These are phyloP conservation scores for Phengaris alcon DNA, from an alignment of 2,888 invertebrate genomes.

Conservation along the genomic window DNA sequence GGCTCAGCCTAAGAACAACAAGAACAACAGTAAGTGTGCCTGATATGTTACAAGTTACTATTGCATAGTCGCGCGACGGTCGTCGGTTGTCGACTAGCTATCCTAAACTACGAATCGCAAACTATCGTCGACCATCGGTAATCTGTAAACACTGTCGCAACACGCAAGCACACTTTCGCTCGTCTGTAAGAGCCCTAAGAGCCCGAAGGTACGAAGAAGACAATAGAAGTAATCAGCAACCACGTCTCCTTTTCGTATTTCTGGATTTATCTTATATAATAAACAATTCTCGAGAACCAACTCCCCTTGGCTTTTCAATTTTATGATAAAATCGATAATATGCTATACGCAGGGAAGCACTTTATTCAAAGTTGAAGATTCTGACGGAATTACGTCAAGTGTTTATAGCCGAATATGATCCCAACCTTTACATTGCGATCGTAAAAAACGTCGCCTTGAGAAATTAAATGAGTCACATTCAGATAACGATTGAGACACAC, in stretches of 20 bases:
- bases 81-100: no score
- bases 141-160: background rate
- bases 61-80: no score
- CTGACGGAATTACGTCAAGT: constrained; percentile 1
- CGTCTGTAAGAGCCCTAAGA: background rate
- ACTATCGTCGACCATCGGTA: no score
- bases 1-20: no score
- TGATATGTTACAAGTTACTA: no score
- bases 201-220: background rate
- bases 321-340: constrained; percentile 11
- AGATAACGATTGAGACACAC: no score
- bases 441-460: background rate
- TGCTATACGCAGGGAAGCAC: background rate
- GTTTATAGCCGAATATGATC: background rate
- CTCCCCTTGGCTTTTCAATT: constrained; percentile 6
- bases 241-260: background rate
- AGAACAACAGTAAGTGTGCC: no score
- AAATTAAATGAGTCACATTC: background rate
- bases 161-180: background rate
- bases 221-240: constrained; percentile 7
- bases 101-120: no score
- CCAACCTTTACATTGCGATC: constrained; percentile 6
- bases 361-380: background rate
- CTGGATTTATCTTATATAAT: constrained; percentile 11
- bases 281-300: background rate